Conservation (phyloP, 2,113 vertebrate genomes). For the Herpailurus yagouaroundi region DNA sequence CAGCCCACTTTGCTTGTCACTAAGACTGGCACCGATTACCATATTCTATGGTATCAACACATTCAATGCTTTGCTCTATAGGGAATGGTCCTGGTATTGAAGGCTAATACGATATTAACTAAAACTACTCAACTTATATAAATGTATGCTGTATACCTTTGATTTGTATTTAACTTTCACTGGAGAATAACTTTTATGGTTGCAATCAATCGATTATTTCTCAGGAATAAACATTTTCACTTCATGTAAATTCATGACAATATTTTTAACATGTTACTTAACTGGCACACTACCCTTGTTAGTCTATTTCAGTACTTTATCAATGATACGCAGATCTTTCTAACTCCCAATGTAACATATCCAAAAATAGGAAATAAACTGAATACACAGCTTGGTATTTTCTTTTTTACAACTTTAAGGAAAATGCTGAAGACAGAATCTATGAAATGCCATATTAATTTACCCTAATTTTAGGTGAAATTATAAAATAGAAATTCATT, state of each 20-base stretch:
- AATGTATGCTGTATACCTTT: not conserved
- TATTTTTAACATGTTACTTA: slow-evolving; percentile 55
- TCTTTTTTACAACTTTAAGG: slow-evolving; percentile 46
- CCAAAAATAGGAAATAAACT: slow-evolving; percentile 64
- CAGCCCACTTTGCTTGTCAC: not conserved
- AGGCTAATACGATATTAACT: not conserved
- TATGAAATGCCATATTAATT: slow-evolving; percentile 58
- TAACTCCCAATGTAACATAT: slow-evolving; percentile 20
- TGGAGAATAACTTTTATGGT: not conserved
- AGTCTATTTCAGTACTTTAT: slow-evolving; percentile 45
- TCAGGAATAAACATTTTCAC: slow-evolving; percentile 43
- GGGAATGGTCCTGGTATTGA: not conserved
- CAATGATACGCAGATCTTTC: slow-evolving; percentile 18
- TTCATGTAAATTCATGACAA: slow-evolving; percentile 41
- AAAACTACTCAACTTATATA: slow-evolving; percentile 35
- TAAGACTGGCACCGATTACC: not conserved
- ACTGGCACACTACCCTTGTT: not conserved
- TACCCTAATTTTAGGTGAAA: slow-evolving; percentile 62
- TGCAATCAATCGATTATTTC: slow-evolving; percentile 38
- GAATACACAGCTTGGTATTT: slow-evolving; percentile 40
- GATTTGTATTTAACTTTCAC: slow-evolving; percentile 24
- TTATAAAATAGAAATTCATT: slow-evolving; percentile 75
- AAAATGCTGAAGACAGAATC: slow-evolving; percentile 55
- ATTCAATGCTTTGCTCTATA: not conserved
- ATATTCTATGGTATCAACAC: not conserved